phyloP scores from a whole-genome alignment of 2,797 vertebrate species.

The Coendou prehensilis region DNA sequence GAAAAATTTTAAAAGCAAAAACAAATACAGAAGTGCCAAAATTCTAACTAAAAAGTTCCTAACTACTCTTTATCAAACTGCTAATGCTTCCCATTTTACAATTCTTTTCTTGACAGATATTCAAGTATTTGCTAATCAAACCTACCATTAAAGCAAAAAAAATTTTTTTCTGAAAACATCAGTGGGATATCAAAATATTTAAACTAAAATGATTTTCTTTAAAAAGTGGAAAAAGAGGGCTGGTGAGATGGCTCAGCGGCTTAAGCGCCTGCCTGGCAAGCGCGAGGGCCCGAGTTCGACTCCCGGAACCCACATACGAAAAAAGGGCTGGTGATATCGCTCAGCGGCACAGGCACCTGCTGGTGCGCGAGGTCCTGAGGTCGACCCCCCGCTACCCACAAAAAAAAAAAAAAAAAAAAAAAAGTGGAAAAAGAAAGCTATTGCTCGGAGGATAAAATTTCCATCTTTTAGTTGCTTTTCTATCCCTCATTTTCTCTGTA shows the following conservation, averaged over 20 bases:
- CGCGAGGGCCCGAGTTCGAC: too few species aligned
- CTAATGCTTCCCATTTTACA: background rate
- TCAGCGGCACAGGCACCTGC: too few species aligned
- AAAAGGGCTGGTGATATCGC: too few species aligned
- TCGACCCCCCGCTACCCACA: too few species aligned
- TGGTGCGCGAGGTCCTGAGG: too few species aligned
- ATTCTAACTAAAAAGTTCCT: background rate
- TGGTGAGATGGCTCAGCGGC: background rate
- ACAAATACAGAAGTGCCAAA: slow-evolving; percentile 33
- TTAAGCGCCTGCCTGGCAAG: too few species aligned
- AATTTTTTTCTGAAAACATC: background rate
- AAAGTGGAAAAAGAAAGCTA: background rate
- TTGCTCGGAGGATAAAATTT: background rate
- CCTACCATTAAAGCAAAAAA: slow-evolving; percentile 45
- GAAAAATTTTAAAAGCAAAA: background rate
- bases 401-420: background rate
- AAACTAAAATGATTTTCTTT: slow-evolving; percentile 26
- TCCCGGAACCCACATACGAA: too few species aligned
- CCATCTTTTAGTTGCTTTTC: background rate
- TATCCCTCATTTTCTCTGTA: background rate
- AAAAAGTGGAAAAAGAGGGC: background rate
- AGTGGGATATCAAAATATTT: slow-evolving; percentile 63
- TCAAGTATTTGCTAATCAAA: slow-evolving; percentile 59
- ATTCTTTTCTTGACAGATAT: slow-evolving; percentile 60
- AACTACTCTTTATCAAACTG: background rate